Evolutionary conservation across 1,140 invertebrate genomes (phyloP).

Genomic region (Tetraneura akinire): DNA sequence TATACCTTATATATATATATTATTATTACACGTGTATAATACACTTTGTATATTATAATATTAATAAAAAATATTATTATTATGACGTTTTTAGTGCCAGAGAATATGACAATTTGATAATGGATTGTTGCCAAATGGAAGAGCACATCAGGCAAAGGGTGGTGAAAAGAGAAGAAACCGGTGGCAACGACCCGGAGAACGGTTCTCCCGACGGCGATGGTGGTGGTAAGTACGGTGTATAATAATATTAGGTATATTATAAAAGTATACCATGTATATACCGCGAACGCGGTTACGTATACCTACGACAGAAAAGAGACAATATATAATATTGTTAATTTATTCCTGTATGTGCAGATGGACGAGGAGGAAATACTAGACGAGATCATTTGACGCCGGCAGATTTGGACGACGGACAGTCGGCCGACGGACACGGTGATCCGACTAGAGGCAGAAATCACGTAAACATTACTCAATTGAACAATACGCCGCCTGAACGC

Average conservation of each 20-base stretch:
- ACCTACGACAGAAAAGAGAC: too few species aligned
- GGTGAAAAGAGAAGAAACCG: slow-evolving; percentile 76
- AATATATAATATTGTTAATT: too few species aligned
- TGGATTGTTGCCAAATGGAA: slow-evolving; percentile 90
- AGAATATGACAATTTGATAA: slow-evolving; percentile 85
- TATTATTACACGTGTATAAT: too few species aligned
- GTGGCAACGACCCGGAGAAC: slow-evolving; percentile 77
- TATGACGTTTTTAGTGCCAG: slow-evolving; percentile 73
- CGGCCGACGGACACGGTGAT: slow-evolving; percentile 59
- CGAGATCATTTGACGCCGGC: slow-evolving; percentile 60
- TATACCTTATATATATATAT: not conserved
- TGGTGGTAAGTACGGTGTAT: slow-evolving; percentile 62
- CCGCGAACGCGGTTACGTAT: too few species aligned
- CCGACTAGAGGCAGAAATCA: slow-evolving; percentile 63
- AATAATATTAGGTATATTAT: too few species aligned
- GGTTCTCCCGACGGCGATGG: slow-evolving; percentile 82
- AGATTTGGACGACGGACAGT: slow-evolving; percentile 62
- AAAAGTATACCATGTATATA: too few species aligned
- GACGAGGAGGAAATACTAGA: slow-evolving; percentile 45
- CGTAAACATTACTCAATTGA: slow-evolving; percentile 61
- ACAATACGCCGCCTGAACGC: slow-evolving; percentile 29
- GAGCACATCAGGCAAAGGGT: slow-evolving; percentile 62
- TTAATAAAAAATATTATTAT: too few species aligned
- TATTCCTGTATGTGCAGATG: slow-evolving; percentile 26
- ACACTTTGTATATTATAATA: too few species aligned